Evolutionary conservation across 2,797 vertebrate genomes (phyloP), one percentile per base, ranked within the genome.

Genomic region (Schizopygopsis pylzovi): DNA sequence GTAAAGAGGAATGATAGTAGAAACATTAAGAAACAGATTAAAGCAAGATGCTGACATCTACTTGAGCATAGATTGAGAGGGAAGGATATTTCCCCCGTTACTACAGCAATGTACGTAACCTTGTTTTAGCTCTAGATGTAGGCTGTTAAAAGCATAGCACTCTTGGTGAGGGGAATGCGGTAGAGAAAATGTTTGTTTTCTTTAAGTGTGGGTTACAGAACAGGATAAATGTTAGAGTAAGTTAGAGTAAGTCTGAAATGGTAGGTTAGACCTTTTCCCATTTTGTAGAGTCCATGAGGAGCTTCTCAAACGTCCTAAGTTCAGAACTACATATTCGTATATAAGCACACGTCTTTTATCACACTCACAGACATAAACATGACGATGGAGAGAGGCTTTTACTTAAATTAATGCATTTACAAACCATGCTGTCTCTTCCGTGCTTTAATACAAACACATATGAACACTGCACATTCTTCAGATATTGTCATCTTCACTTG

Each of bases 141-240:
- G 61, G n/a, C 25, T 45, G 61, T 83, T 85, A 83, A 88, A 88
- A 86, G 75, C 82, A 16, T 33, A 12, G 63, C 10, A 37, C 61
- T 77, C 45, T 39, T 68, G 72, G 13, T 33, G 25, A 45, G 56
- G 52, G 68, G n/a, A 82, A 52, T 41, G 22, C 15, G 11, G 2
- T 71, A 86, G 87, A 84, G 89, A 91, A 92, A 92, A 92, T 89
- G 89, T 89, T 92, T 92, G 84, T 77, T 85, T 88, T 91, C 81
- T 61, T 28, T 81, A n/a, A 39, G 80, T 80, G 37, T 15, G 20
- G 77, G 59, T 20, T 68, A 22, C 9, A 47, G n/a, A 65, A 47
- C 16, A 22, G 63, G 13, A 11, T 63, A 61, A 28, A 81, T 45
- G 68, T 73, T 22, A 75, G 61, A 81, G 65, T 70, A 45, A 83